Evolutionary conservation across 2,113 vertebrate genomes (phyloP), one percentile per base, ranked within the genome.

Genomic region (Catharus fuscescens): DNA sequence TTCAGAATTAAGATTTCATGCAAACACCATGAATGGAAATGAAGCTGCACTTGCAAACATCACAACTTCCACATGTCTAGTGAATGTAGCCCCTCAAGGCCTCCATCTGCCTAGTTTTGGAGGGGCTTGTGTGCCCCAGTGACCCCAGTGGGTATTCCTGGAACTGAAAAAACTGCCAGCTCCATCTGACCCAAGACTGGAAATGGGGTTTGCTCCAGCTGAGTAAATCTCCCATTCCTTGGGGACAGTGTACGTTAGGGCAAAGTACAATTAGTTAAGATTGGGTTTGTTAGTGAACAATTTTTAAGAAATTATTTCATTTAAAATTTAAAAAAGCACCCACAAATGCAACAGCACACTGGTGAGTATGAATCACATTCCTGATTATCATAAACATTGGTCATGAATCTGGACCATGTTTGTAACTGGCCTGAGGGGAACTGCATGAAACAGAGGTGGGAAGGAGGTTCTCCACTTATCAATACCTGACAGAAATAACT

Each of bases 401-500:
- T 34, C 45, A 23, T 42, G 45, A 94, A 78, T 78, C 53, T 83
- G 14, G 16, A 83, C 65, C 14, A 1, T 32, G 54, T 86, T 87
- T 86, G 62, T 71, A 81, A 76, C 42, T 59, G 72, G 64, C 81
- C 72, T 72, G 32, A 59, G 81, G 88, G 88, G 54, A 95, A 71
- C 20, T 47, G 66, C 81, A 40, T 86, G 93, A 90, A 93, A 88
- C 62, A 85, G 90, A 95, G 62, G 88, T 50, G 9, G 61, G 31
- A 67, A 47, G 36, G 40, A 81, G 88, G 40, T 28, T 80, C 93
- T 90, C 36, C 84, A 57, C 85, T 95, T 95, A 91, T 80, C 93
- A 96, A 96, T 54, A 93, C 87, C 60, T 67, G 92, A 88, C 57
- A 96, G 86, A 95, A 95, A 90, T 93, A 95, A 96, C 76, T 25